Percentiles rank a stretch among this genome's conserved stretches.
Conservation (phyloP, 1,140 invertebrate species). For the Onthophagus taurus region DNA sequence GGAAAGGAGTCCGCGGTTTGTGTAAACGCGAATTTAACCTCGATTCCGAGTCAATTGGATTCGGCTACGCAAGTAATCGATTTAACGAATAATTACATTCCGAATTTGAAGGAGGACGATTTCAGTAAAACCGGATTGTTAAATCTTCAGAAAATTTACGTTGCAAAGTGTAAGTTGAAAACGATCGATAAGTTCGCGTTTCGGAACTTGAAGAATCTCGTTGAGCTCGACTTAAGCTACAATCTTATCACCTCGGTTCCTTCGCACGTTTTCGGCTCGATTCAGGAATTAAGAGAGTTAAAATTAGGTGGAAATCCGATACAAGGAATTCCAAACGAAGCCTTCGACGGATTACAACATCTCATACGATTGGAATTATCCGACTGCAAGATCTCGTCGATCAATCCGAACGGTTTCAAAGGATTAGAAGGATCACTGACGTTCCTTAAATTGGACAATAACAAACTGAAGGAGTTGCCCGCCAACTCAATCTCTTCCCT, state of each 20-base stretch:
- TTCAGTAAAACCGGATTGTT: conserved; percentile 61
- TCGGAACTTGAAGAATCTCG: conserved; percentile 58
- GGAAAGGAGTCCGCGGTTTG: conserved; percentile 76
- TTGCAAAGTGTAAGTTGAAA: conserved; percentile 53
- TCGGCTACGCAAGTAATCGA: conserved; percentile 69
- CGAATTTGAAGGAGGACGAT: conserved; percentile 54
- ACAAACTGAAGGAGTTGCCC: conserved; percentile 54
- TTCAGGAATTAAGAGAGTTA: conserved; percentile 65
- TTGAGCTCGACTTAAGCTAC: conserved; percentile 68
- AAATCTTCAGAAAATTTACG: conserved; percentile 69
- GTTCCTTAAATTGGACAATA: conserved; percentile 67
- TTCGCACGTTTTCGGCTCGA: conserved; percentile 56
- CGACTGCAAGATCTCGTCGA: conserved; percentile 52
- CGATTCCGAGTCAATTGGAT: conserved; percentile 58
- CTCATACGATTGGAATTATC: conserved; percentile 64
- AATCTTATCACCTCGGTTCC: conserved; percentile 60
- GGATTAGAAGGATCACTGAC: conserved; percentile 60
- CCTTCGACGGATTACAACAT: conserved; percentile 57
- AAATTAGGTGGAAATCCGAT: conserved; percentile 65
- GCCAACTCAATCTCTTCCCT: conserved; percentile 55
- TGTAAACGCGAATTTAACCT: conserved; percentile 56
- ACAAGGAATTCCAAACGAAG: conserved; percentile 52
- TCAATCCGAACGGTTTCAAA: conserved; percentile 60
- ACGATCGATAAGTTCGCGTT: conserved; percentile 55
- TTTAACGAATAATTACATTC: conserved; percentile 59